Evolutionary conservation across 2,888 invertebrate species (phyloP), one percentile per base, ranked within the genome.

Genomic region (Plemyria rubiginata): DNA sequence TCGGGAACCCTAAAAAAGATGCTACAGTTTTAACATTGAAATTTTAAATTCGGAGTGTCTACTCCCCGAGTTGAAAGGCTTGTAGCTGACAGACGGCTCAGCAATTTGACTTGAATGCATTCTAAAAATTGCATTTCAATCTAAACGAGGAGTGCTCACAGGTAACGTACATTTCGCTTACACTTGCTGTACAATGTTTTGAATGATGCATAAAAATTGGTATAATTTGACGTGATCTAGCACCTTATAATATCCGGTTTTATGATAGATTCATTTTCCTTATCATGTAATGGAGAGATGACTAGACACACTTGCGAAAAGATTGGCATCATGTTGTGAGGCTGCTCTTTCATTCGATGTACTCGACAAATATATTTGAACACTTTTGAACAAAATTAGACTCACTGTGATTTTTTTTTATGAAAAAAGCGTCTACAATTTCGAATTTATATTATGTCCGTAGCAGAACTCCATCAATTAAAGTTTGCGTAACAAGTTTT

Each of bases 261-360:
- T 49, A 70, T 48, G 22, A 16, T 12, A 15, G 71, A 74, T 79
- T 70, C 64, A 70, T 66, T 72, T 68, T 77, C 79, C 76, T 75
- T 75, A 81, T 76, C 78, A 76, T 80, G 75, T 81, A 82, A 82
- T 82, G 76, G 76, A 78, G 80, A 76, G 64, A 79, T 81, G 80
- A 78, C 79, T 80, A 71, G 72, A 73, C 79, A 32, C 9, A 16
- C 28, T 40, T 43, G 54, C 16, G 16, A 56, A 64, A 16, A 50
- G 32, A 59, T 56, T 55, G 48, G 48, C 46, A 53, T 52, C 55
- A 55, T 56, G 43, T 53, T 40, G 12, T 45, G 59, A 29, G 16
- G 29, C 43, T 29, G 16, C 29, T 50, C 22, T 22, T 45, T 51
- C 48, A 32, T 36, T 36, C 29, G 12, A 41, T 50, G 49, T 22